phyloP scores from a whole-genome alignment of 2,888 invertebrate species.

The Ferrisia virgata region DNA sequence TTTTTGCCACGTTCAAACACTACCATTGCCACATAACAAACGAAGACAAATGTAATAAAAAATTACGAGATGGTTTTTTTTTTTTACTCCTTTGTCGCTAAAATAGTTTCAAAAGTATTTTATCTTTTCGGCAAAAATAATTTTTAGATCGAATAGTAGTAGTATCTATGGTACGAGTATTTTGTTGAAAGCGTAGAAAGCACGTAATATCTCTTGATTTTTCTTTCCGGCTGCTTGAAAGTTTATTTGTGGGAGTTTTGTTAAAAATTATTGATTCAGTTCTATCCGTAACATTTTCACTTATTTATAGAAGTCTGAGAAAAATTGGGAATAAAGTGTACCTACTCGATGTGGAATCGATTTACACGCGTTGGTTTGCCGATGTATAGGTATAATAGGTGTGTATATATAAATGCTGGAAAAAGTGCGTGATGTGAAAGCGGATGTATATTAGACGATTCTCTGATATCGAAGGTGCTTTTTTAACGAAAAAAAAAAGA shows the following conservation, averaged over 20 bases:
- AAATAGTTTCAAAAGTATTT: not conserved
- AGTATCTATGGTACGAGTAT: not conserved
- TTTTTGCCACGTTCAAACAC: not conserved
- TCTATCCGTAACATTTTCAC: not conserved
- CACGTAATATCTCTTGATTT: not conserved
- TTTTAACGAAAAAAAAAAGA: too few relatives aligned
- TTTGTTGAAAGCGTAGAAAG: not conserved
- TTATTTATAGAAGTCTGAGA: not conserved
- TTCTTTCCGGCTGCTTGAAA: not conserved
- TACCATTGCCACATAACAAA: not conserved
- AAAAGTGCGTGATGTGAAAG: not conserved
- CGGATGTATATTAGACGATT: not conserved
- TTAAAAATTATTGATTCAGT: not conserved
- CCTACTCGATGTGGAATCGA: not conserved
- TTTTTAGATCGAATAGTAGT: not conserved
- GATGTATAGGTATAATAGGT: too few relatives aligned
- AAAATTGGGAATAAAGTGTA: not conserved
- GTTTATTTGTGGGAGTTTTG: not conserved
- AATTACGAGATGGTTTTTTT: not conserved
- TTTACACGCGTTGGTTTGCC: not conserved
- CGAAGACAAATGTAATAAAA: not conserved
- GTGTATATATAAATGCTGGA: not conserved
- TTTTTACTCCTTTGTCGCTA: not conserved
- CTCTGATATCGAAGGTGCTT: not conserved
- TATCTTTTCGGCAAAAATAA: not conserved